These are phyloP conservation scores for Myiotriccus ornatus DNA, from an alignment of 2,797 vertebrate species.

Conservation along the genomic window DNA sequence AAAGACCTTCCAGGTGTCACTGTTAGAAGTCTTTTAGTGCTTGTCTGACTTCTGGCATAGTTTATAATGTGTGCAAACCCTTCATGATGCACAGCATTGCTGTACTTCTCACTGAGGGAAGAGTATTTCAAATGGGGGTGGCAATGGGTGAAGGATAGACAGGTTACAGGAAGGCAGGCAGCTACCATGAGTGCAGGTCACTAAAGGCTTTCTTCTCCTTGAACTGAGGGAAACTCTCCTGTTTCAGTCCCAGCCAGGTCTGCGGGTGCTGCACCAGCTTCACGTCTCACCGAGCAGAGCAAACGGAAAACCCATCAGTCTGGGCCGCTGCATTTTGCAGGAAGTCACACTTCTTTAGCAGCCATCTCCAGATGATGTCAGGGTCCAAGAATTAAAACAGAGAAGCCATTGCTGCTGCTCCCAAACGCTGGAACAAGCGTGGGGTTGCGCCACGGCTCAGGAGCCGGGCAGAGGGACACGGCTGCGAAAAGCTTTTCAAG, in stretches of 20 bases:
- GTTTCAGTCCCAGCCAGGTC: accelerated
- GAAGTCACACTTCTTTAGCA: background rate
- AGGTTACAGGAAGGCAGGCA: background rate
- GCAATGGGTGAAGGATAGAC: background rate
- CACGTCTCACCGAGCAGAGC: accelerated
- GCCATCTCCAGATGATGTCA: accelerated
- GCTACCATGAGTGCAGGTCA: background rate
- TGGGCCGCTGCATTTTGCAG: background rate
- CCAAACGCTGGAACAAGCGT: background rate
- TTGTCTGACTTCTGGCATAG: background rate
- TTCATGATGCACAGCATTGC: background rate
- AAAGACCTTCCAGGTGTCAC: background rate
- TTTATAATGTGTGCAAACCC: background rate
- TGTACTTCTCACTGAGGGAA: background rate
- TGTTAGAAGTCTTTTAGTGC: background rate
- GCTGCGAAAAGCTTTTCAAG: background rate
- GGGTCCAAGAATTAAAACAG: background rate
- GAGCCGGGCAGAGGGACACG: background rate
- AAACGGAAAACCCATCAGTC: background rate
- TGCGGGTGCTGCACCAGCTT: accelerated
- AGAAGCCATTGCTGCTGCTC: background rate
- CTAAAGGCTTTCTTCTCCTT: background rate
- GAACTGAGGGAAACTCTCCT: background rate
- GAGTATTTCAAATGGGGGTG: background rate
- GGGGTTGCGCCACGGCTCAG: accelerated